Evolutionary conservation across 2,797 vertebrate genomes (phyloP).

Genomic region (Pseudochromis fuscus): DNA sequence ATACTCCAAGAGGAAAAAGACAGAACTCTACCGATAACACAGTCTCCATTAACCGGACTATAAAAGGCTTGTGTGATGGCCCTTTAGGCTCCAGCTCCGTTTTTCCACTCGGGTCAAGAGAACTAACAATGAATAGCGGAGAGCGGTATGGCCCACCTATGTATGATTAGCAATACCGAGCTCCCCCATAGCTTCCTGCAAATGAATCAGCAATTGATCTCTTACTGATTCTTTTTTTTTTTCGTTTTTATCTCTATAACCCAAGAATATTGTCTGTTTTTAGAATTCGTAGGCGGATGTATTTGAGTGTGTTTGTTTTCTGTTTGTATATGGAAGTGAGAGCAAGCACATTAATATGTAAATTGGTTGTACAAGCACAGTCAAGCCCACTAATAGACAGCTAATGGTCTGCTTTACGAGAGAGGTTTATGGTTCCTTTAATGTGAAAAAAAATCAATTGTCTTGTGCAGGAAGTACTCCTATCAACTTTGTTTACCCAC

Average conservation of each 20-base stretch:
- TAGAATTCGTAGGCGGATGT: slow-evolving; percentile 61
- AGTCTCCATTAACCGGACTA: slow-evolving; percentile 53
- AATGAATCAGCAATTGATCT: slow-evolving; percentile 62
- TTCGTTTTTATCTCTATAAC: neutral
- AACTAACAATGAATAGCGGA: slow-evolving; percentile 24
- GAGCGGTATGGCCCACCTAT: slow-evolving; percentile 28
- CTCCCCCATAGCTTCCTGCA: slow-evolving; percentile 48
- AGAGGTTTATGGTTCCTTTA: slow-evolving; percentile 76
- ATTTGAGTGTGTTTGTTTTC: slow-evolving; percentile 33
- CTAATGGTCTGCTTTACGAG: slow-evolving; percentile 79
- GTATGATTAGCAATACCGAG: slow-evolving; percentile 57
- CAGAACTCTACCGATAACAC: slow-evolving; percentile 33
- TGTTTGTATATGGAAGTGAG: slow-evolving; percentile 47
- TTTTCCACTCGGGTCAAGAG: slow-evolving; percentile 51
- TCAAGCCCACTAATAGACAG: slow-evolving; percentile 73
- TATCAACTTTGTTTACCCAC: slow-evolving; percentile 46
- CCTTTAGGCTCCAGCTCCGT: slow-evolving; percentile 54
- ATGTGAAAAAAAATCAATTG: slow-evolving; percentile 73
- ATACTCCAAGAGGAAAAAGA: slow-evolving; percentile 36
- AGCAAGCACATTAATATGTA: slow-evolving; percentile 79
- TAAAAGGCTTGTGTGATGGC: slow-evolving; percentile 45
- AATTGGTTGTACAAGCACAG: slow-evolving; percentile 70
- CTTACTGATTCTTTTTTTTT: slow-evolving; percentile 31
- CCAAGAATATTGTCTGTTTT: slow-evolving; percentile 37
- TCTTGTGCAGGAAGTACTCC: slow-evolving; percentile 57